Evolutionary conservation across 2,113 vertebrate genomes (phyloP).

Genomic region (Hippocampus comes): DNA sequence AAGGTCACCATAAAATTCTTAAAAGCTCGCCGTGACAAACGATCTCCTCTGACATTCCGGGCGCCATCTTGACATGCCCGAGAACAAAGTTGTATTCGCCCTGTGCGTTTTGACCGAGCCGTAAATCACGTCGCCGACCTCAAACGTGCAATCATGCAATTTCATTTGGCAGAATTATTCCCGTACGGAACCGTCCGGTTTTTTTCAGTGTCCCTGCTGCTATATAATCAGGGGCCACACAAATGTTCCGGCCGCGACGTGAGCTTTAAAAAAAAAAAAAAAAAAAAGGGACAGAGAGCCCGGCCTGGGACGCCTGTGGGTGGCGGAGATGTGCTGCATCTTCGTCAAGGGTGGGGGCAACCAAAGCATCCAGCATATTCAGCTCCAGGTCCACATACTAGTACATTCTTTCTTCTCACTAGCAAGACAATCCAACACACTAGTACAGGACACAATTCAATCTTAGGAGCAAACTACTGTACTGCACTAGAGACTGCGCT

Average conservation of each 20-base stretch:
- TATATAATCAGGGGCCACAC: slow-evolving; percentile 61
- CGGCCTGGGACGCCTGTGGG: slow-evolving; percentile 29
- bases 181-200: slow-evolving; percentile 23
- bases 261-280: slow-evolving; percentile 24
- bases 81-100: slow-evolving; percentile 12
- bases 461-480: too few species aligned
- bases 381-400: too few species aligned
- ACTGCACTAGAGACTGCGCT: slow-evolving; percentile 28
- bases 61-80: slow-evolving; percentile 11
- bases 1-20: slow-evolving; percentile 1
- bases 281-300: neutral
- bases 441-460: slow-evolving; percentile 6
- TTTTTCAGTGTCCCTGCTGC: slow-evolving; percentile 34
- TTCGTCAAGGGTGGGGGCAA: slow-evolving; percentile 25
- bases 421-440: too few species aligned
- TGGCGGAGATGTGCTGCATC: slow-evolving; percentile 53
- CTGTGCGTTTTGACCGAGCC: slow-evolving; percentile 12
- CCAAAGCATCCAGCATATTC: too few species aligned
- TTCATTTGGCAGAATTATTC: slow-evolving; percentile 23
- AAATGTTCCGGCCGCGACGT: slow-evolving; percentile 43
- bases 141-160: slow-evolving; percentile 29
- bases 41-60: slow-evolving; percentile 4
- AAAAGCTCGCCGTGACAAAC: slow-evolving; percentile 3
- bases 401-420: too few species aligned
- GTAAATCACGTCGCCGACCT: slow-evolving; percentile 24